Conservation (phyloP, 2,113 vertebrate genomes). For the Rafetus swinhoei region DNA sequence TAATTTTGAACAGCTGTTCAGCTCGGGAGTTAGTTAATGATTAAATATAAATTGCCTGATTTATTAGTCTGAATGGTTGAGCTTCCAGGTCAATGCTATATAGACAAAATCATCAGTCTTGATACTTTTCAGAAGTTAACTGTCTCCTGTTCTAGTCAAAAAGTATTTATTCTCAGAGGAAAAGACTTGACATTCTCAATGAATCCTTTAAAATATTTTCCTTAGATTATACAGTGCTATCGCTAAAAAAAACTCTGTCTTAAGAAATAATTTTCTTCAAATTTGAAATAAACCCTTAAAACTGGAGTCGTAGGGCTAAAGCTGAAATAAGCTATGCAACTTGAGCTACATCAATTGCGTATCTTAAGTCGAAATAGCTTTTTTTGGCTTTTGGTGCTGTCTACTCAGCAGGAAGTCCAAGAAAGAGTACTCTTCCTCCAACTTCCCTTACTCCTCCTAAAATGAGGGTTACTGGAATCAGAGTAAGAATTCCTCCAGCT, state of each 20-base stretch:
- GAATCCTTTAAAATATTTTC: slow-evolving; percentile 71
- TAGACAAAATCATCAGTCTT: slow-evolving; percentile 99
- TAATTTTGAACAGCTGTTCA: slow-evolving; percentile 99
- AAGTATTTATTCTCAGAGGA: slow-evolving; percentile 87
- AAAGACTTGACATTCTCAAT: slow-evolving; percentile 83
- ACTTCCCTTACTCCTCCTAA: too few species aligned
- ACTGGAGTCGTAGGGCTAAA: neutral
- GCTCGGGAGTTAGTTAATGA: slow-evolving; percentile 98
- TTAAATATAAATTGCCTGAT: slow-evolving; percentile 99
- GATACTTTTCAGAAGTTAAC: slow-evolving; percentile 94
- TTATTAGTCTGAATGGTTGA: slow-evolving; percentile 98
- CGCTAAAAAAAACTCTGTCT: neutral
- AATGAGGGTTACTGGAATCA: too few species aligned
- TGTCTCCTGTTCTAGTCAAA: slow-evolving; percentile 88
- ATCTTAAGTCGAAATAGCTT: too few species aligned
- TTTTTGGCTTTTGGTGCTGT: too few species aligned
- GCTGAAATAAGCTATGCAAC: too few species aligned
- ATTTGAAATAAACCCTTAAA: neutral
- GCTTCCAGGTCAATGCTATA: slow-evolving; percentile 98
- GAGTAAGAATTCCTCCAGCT: too few species aligned
- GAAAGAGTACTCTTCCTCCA: too few species aligned
- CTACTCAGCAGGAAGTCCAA: too few species aligned
- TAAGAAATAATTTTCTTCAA: slow-evolving; percentile 17
- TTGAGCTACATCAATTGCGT: too few species aligned
- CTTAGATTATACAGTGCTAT: slow-evolving; percentile 15